Percentiles rank a stretch among this genome's conserved stretches.
Conservation (phyloP, 2,888 invertebrate species). For the Ennomos erosarius region DNA sequence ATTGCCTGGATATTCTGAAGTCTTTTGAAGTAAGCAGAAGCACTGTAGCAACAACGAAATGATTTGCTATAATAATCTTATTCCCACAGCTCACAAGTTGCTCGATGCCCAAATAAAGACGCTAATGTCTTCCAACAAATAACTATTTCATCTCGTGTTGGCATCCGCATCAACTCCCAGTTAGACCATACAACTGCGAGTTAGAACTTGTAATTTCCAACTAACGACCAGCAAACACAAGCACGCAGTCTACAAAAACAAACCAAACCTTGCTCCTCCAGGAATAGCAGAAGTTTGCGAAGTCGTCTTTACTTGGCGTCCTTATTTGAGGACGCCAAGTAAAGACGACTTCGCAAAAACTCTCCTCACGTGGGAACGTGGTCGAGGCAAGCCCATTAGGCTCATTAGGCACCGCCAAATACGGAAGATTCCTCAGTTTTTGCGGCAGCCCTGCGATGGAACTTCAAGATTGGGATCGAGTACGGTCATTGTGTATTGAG, state of each 20-base stretch:
- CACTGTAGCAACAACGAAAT: too few species aligned
- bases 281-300: constrained; percentile 46
- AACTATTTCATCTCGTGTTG: neutral
- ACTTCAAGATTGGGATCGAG: constrained; percentile 15
- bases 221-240: constrained; percentile 5
- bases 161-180: neutral
- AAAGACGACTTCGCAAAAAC: constrained; percentile 41
- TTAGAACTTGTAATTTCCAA: constrained; percentile 5
- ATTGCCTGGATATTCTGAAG: too few species aligned
- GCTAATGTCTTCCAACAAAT: neutral
- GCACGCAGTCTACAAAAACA: constrained; percentile 27
- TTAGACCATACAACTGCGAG: too few species aligned
- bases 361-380: constrained; percentile 60
- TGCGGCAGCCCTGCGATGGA: constrained; percentile 37
- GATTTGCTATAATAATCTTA: too few species aligned
- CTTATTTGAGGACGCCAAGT: constrained; percentile 50
- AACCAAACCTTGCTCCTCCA: constrained; percentile 35
- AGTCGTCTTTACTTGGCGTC: constrained; percentile 38
- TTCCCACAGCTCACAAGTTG: too few species aligned
- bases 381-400: constrained; percentile 57
- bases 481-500: constrained; percentile 14
- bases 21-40: too few species aligned
- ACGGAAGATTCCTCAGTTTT: constrained; percentile 52
- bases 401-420: constrained; percentile 71
- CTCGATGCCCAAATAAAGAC: too few species aligned